Evolutionary conservation across 2,113 vertebrate species (phyloP), one percentile per base, ranked within the genome.

Genomic region (Mobula hypostoma): DNA sequence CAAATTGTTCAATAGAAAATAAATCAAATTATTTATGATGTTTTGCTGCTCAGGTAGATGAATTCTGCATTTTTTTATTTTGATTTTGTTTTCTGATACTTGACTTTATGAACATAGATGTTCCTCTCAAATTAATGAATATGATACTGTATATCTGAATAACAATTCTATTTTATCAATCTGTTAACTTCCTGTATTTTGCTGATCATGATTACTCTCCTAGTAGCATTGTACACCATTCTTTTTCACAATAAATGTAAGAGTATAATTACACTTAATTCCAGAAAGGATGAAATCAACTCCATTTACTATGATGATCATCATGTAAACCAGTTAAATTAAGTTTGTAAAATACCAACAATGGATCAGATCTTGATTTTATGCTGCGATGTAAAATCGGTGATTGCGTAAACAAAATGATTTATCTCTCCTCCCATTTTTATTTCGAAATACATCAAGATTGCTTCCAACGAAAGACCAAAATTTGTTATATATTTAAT

Each of bases 401-500:
- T 90, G n/a, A 66, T 32, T 0, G 29, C 17, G 15, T 66, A 5
- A n/a, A 63, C 14, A 66, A 61, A 12, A 12, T 12, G 63, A 32
- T 32, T 32, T 63, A 66, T n/a, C 66, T 32, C 85, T 32, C 61
- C 32, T n/a, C 61, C 1, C 14, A 90, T 90, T 90, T 90, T 66
- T 88, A 32, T 0, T 63, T 90, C 15, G 14, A 66, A 32, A 32
- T 27, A 83, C n/a, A 15, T 90, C 85, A 90, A n/a, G 61, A 68
- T 66, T 5, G 7, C 15, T 17, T 3, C 4, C 61, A 90, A 68
- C 7, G 85, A 32, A 68, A 90, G 29, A 12, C n/a, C 68, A 72
- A 93, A 74, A 76, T 70, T 27, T 93, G 70, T 29, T 36, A 27
- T 93, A 74, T 93, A 63, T 93, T 93, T 74, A 93, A 93, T 24